These are phyloP conservation scores for Elgonia sp. DNA, from an alignment of 2,888 invertebrate genomes.

Conservation along the genomic window DNA sequence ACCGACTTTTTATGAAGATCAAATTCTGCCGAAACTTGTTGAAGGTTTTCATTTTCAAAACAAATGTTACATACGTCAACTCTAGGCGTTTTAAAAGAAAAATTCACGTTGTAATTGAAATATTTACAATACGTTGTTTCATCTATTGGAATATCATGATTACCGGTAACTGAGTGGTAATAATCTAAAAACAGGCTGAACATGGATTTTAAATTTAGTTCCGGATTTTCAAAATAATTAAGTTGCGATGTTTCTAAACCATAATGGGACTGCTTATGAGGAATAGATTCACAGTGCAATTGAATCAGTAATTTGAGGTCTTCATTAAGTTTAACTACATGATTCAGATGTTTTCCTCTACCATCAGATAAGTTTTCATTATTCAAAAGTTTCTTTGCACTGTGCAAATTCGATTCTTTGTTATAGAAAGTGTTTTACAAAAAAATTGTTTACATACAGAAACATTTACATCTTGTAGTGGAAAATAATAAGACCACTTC, in stretches of 20 bases:
- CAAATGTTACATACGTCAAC: constrained; percentile 51
- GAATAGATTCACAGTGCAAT: constrained; percentile 50
- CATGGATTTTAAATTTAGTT: background rate
- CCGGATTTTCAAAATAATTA: constrained; percentile 56
- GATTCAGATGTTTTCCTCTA: constrained; percentile 59
- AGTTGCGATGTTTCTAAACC: constrained; percentile 17
- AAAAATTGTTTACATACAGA: too few species aligned
- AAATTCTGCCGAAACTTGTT: background rate
- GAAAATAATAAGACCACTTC: too few species aligned
- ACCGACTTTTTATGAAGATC: too few species aligned
- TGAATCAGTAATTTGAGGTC: constrained; percentile 48
- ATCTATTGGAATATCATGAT: constrained; percentile 23
- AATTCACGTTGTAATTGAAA: constrained; percentile 58
- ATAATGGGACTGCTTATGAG: constrained; percentile 55
- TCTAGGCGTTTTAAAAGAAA: constrained; percentile 36
- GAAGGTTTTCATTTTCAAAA: background rate
- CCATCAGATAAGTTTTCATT: constrained; percentile 12
- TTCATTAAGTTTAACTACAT: constrained; percentile 51
- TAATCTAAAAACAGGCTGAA: constrained; percentile 16
- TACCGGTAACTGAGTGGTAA: background rate
- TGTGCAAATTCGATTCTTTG: too few species aligned
- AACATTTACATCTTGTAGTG: too few species aligned
- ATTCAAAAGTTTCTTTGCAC: background rate
- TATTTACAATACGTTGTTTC: constrained; percentile 49
- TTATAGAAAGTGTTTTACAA: too few species aligned